These are phyloP conservation scores for Lepeophtheirus salmonis DNA, from an alignment of 1,140 invertebrate species.

Conservation along the genomic window DNA sequence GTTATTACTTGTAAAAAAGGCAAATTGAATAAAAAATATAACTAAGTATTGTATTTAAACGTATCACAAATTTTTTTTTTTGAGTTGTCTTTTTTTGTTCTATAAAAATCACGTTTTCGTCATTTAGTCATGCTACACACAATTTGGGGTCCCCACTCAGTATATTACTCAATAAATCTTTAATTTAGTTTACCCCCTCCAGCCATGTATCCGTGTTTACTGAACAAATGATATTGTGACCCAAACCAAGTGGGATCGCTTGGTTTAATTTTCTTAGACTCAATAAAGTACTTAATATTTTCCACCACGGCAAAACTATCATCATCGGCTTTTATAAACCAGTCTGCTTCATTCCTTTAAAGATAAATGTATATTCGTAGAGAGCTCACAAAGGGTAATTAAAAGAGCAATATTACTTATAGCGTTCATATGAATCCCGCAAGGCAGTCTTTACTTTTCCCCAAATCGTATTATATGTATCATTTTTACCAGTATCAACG, in stretches of 20 bases:
- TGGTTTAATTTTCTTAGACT: conserved; percentile 22
- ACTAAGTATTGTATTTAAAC: too few species aligned
- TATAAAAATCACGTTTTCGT: too few species aligned
- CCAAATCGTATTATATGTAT: background rate
- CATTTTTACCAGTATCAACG: background rate
- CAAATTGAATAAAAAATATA: too few species aligned
- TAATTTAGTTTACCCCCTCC: background rate
- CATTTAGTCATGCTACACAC: too few species aligned
- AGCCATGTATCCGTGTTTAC: background rate
- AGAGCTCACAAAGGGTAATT: too few species aligned
- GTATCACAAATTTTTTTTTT: too few species aligned
- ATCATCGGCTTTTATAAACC: background rate
- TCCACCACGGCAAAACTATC: background rate
- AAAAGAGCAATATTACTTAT: too few species aligned
- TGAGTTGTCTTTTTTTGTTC: too few species aligned
- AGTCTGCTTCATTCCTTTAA: background rate
- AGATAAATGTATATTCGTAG: conserved; percentile 32
- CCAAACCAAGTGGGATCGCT: background rate
- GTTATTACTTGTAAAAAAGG: too few species aligned
- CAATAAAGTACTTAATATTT: background rate
- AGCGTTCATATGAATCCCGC: background rate
- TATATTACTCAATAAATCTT: too few species aligned
- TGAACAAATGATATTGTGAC: background rate
- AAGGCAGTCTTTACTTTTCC: background rate
- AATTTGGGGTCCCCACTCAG: too few species aligned